phyloP scores from a whole-genome alignment of 2,888 invertebrate genomes.

The Crepidodera aurea region DNA sequence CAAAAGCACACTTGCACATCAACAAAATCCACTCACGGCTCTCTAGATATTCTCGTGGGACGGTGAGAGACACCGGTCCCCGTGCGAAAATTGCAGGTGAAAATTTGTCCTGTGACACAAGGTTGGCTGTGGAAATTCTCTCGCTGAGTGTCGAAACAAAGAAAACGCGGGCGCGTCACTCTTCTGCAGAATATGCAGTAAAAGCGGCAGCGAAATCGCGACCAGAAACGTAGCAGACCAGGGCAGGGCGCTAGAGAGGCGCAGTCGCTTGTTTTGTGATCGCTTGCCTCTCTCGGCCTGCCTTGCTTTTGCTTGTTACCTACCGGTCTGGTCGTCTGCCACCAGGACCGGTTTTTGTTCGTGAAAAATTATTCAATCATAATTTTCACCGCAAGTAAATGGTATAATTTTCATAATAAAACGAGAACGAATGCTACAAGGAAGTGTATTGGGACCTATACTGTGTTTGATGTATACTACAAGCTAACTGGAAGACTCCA shows the following conservation, averaged over 20 bases:
- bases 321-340: conserved; percentile 5
- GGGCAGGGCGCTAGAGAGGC: conserved; percentile 37
- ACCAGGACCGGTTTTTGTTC: not conserved
- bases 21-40: conserved; percentile 5
- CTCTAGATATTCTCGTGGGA: not conserved
- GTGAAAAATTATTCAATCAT: not conserved
- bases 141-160: conserved; percentile 26
- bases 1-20: conserved; percentile 9
- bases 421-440: too few species aligned
- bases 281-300: not conserved
- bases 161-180: conserved; percentile 37
- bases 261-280: conserved; percentile 32
- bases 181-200: conserved; percentile 40
- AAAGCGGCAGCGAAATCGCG: conserved; percentile 26
- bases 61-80: not conserved
- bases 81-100: not conserved
- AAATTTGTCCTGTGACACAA: not conserved
- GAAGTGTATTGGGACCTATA: too few species aligned
- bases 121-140: not conserved
- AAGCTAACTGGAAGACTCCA: too few species aligned
- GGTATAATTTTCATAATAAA: too few species aligned
- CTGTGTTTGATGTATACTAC: too few species aligned
- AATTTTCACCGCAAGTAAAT: too few species aligned
- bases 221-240: conserved; percentile 26
- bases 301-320: conserved; percentile 16